Conservation (phyloP, 2,797 vertebrate genomes). For the Dipus sagitta region DNA sequence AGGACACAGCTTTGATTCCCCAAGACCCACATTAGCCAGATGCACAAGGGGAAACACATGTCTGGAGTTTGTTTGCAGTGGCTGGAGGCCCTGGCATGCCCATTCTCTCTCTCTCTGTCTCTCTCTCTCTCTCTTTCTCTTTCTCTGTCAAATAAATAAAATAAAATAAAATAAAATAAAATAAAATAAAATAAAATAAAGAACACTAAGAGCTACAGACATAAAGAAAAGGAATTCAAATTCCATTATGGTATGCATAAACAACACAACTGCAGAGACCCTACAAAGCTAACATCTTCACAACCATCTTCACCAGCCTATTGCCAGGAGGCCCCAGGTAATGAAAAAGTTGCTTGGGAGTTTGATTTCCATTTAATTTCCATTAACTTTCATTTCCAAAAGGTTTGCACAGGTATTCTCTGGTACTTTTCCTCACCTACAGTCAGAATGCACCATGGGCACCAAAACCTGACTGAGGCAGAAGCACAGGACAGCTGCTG, state of each 20-base stretch:
- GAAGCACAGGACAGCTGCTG: background rate
- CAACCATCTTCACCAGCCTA: background rate
- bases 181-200: too few relatives aligned
- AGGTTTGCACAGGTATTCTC: background rate
- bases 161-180: too few relatives aligned
- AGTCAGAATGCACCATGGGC: background rate
- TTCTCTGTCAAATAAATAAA: too few relatives aligned
- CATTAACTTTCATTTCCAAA: background rate
- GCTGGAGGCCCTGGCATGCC: too few relatives aligned
- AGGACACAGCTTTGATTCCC: too few relatives aligned
- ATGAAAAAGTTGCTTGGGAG: background rate
- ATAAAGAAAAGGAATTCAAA: constrained; percentile 12
- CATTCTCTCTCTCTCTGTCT: too few relatives aligned
- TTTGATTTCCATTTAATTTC: background rate
- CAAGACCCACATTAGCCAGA: too few relatives aligned
- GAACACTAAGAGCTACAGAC: background rate
- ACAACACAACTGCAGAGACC: background rate
- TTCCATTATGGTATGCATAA: background rate
- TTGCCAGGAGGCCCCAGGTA: background rate
- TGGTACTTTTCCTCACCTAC: background rate
- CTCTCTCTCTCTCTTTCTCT: too few relatives aligned
- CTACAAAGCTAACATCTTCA: background rate
- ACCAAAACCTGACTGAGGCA: background rate
- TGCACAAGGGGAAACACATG: too few relatives aligned
- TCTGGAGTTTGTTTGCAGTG: too few relatives aligned